Base-by-base conservation (phyloP, 2,113 vertebrate genomes). In the Tyto alba region DNA sequence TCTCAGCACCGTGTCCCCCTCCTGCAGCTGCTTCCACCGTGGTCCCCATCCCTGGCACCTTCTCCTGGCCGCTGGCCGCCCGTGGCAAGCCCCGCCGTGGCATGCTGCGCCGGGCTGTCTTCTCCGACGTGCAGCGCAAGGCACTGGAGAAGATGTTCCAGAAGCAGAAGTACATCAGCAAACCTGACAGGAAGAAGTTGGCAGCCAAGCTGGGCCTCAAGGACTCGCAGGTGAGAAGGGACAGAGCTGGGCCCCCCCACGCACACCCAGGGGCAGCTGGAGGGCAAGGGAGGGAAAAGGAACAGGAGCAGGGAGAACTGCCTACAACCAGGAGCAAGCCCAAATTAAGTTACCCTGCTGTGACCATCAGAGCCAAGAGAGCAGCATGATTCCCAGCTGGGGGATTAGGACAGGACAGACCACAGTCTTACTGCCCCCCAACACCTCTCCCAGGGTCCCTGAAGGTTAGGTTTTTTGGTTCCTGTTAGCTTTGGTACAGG, bases 111-210 rank as follows among this genome's bases (percentile, higher is more conserved):
- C 98, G 99, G 1, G 99, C 99, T 0, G 99, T 99, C 50, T 99
- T 99, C 98, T 99, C 99, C 0, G 99, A 99, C 16, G 99, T 99
- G 62, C 99, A 99, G 96, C 98, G 99, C 80, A 99, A 99, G 94
- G 99, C 99, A 0, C 97, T 99, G 89, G 99, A 99, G 97, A 99
- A 99, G 97, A 99, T 99, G 97, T 99, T 99, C 95, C 99, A 99
- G 98, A 99, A 99, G 91, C 99, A 99, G 97, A 99, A 99, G 92
- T 99, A 99, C 96, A 99, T 99, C 98, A 99, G 99, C 98, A 99
- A 99, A 96, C 99, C 99, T 0, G 99, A 99, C 73, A 97, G 99
- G 89, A 99, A 99, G 97, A 99, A 99, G 91, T 90, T 99, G 73
- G 99, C 99, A 0, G 97, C 98, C 74, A 99, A 99, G 95, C 96